These are phyloP conservation scores for Drosophila pegasa DNA, from an alignment of 2,888 invertebrate species.

Conservation along the genomic window DNA sequence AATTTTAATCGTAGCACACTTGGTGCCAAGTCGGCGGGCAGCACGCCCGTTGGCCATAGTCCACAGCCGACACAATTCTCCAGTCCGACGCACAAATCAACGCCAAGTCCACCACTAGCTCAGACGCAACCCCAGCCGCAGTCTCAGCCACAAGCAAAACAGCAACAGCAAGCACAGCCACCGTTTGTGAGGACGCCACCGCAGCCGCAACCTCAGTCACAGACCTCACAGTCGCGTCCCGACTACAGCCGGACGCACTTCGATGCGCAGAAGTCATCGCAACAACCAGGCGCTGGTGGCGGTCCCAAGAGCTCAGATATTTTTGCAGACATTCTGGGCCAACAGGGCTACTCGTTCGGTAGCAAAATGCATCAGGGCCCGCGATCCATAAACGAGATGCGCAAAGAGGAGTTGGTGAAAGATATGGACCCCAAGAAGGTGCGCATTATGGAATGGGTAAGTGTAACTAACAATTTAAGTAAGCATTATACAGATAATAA, in stretches of 20 bases:
- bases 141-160: conserved; percentile 84
- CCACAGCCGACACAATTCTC: conserved; percentile 84
- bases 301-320: conserved; percentile 87
- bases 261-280: conserved; percentile 84
- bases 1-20: conserved; percentile 83
- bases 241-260: conserved; percentile 90
- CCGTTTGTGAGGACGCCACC: conserved; percentile 33
- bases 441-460: conserved; percentile 92
- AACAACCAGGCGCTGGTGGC: conserved; percentile 51
- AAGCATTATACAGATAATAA: background rate
- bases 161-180: conserved; percentile 33
- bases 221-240: conserved; percentile 74
- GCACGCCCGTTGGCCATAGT: conserved; percentile 81
- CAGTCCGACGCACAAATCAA: conserved; percentile 83
- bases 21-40: conserved; percentile 79
- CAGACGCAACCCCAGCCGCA: conserved; percentile 44
- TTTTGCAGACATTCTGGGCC: conserved; percentile 96
- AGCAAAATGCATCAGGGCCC: conserved; percentile 91
- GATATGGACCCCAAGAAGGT: conserved; percentile 97
- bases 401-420: conserved; percentile 93
- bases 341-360: conserved; percentile 94
- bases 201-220: conserved; percentile 44
- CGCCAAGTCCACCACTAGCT: conserved; percentile 70
- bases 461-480: conserved; percentile 25
- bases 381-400: conserved; percentile 96